Evolutionary conservation across 2,888 invertebrate species (phyloP).

Genomic region (Zele albiditarsus): DNA sequence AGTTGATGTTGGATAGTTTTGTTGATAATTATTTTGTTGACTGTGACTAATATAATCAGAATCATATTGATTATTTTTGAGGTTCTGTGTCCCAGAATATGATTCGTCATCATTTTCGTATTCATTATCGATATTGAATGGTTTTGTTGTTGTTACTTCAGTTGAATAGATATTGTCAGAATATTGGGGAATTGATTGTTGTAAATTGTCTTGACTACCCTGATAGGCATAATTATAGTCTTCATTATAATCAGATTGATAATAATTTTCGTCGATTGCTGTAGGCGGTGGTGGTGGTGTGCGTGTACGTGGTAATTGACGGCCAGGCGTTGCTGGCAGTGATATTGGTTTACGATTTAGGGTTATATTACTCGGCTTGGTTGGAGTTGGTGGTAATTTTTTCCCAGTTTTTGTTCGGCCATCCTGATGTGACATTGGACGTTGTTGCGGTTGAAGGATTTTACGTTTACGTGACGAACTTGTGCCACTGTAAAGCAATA

Average conservation of each 20-base stretch:
- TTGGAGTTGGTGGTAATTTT: constrained; percentile 71
- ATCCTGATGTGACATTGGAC: constrained; percentile 65
- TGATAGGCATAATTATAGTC: constrained; percentile 83
- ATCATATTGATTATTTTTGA: constrained; percentile 42
- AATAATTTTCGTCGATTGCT: constrained; percentile 67
- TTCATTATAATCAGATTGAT: constrained; percentile 77
- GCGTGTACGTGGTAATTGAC: constrained; percentile 73
- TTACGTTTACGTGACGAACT: constrained; percentile 59
- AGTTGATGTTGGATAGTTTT: neutral
- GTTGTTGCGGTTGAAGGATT: constrained; percentile 63
- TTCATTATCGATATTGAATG: neutral
- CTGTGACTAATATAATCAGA: constrained; percentile 4
- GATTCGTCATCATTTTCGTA: neutral
- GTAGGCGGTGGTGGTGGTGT: constrained; percentile 58
- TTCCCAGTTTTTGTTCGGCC: constrained; percentile 63
- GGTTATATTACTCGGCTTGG: constrained; percentile 64
- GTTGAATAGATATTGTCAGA: constrained; percentile 45
- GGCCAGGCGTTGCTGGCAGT: constrained; percentile 76
- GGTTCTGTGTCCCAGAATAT: neutral
- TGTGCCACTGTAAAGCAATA: constrained; percentile 52
- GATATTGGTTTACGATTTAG: constrained; percentile 69
- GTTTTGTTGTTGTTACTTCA: neutral
- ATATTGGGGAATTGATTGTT: constrained; percentile 59
- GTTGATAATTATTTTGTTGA: neutral
- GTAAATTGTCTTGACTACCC: constrained; percentile 80